Conservation (phyloP, 2,797 vertebrate species). For the Hyperoplus lanceolatus region DNA sequence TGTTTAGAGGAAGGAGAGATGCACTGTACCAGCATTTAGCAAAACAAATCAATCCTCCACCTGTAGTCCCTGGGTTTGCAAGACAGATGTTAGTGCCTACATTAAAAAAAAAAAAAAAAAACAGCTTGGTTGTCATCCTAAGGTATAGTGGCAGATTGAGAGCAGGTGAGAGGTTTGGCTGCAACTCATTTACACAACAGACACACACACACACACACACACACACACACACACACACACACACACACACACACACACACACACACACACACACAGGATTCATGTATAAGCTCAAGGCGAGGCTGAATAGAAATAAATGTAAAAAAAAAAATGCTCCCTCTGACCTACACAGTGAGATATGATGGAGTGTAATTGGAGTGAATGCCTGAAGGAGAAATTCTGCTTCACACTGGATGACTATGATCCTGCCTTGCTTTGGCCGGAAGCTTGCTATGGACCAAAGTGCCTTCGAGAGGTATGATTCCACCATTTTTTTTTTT, state of each 20-base stretch:
- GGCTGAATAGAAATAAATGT: slow-evolving; percentile 11
- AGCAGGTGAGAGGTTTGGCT: slow-evolving; percentile 47
- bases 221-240: too few species aligned
- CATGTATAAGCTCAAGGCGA: slow-evolving; percentile 33
- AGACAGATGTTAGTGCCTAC: slow-evolving; percentile 46
- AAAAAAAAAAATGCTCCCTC: slow-evolving; percentile 31
- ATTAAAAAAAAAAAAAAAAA: slow-evolving; percentile 30
- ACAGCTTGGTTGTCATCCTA: slow-evolving; percentile 55
- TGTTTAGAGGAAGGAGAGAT: too few species aligned
- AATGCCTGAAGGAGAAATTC: slow-evolving; percentile 24
- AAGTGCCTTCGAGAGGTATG: slow-evolving; percentile 69
- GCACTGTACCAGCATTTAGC: too few species aligned
- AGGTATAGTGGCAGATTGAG: slow-evolving; percentile 21
- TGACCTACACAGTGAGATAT: slow-evolving; percentile 28
- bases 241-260: too few species aligned
- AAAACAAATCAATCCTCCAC: too few species aligned
- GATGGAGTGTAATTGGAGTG: slow-evolving; percentile 35
- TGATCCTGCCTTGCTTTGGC: slow-evolving; percentile 42
- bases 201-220: too few species aligned
- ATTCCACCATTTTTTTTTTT: slow-evolving; percentile 30
- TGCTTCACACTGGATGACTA: slow-evolving; percentile 30
- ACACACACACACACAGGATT: slow-evolving; percentile 7
- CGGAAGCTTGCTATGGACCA: slow-evolving; percentile 68
- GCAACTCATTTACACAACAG: slow-evolving; percentile 34
- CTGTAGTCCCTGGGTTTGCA: slow-evolving; percentile 13